A percentile compares a stretch with the other conserved stretches of the same genome.
These are phyloP conservation scores for Euplexia lucipara DNA, from an alignment of 2,888 invertebrate genomes.

Conservation along the genomic window DNA sequence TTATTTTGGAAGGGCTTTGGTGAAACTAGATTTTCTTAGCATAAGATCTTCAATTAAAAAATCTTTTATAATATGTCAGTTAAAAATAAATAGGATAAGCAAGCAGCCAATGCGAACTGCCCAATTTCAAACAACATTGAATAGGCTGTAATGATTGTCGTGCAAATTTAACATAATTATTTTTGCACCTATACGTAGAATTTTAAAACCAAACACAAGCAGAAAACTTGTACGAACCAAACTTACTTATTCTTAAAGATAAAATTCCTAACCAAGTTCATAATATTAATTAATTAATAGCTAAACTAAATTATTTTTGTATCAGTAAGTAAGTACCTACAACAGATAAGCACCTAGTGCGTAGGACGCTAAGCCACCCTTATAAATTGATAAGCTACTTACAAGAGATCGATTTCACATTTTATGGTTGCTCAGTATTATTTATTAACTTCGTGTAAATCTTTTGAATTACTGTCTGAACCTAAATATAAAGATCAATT, in stretches of 20 bases:
- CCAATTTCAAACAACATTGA: too few relatives aligned
- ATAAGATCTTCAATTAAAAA: too few relatives aligned
- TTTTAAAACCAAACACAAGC: neutral
- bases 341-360: constrained; percentile 70
- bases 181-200: neutral
- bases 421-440: constrained; percentile 38
- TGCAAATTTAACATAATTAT: neutral
- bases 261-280: neutral
- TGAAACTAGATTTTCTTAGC: too few relatives aligned
- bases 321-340: constrained; percentile 21
- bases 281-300: constrained; percentile 24
- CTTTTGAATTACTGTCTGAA: constrained; percentile 41
- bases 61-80: too few relatives aligned
- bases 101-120: too few relatives aligned
- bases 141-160: neutral
- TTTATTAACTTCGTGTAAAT: constrained; percentile 42
- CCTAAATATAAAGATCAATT: too few relatives aligned
- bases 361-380: constrained; percentile 76
- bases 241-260: neutral
- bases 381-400: constrained; percentile 85
- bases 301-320: constrained; percentile 5
- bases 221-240: neutral
- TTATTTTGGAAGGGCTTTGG: too few relatives aligned
- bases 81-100: too few relatives aligned
- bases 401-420: constrained; percentile 77